Evolutionary conservation across 2,888 invertebrate species (phyloP).

Genomic region (Hanleya hanleyi): DNA sequence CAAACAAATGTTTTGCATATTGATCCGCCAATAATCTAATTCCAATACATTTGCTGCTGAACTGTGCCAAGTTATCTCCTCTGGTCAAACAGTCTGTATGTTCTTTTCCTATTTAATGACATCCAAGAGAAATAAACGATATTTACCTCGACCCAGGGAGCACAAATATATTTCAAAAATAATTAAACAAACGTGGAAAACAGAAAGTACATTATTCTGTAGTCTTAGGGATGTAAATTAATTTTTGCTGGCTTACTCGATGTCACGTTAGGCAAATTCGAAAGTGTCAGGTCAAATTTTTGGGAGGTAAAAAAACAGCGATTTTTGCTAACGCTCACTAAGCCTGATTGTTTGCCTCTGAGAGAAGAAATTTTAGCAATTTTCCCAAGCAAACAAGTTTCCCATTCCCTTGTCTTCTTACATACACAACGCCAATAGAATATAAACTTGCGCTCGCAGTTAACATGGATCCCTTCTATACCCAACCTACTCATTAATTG

Average conservation of each 20-base stretch:
- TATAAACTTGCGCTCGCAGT: neutral
- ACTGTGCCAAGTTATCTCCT: neutral
- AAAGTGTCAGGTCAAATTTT: neutral
- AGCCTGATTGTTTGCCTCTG: neutral
- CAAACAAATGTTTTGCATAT: neutral
- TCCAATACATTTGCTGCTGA: neutral
- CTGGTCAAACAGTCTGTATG: too few species aligned
- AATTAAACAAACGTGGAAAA: neutral
- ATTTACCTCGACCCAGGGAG: neutral
- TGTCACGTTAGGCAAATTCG: neutral
- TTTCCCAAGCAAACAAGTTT: neutral
- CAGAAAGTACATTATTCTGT: neutral
- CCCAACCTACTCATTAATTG: too few species aligned
- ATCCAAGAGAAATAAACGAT: too few species aligned
- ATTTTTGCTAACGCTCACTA: neutral
- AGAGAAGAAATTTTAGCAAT: neutral
- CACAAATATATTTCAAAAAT: neutral
- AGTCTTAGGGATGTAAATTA: neutral
- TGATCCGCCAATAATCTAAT: neutral
- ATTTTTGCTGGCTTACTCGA: neutral
- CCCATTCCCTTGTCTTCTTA: neutral
- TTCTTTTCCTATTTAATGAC: too few species aligned
- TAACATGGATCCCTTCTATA: too few species aligned
- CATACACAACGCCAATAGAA: neutral
- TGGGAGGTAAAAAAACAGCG: neutral